phyloP scores from a whole-genome alignment of 2,888 invertebrate species.

The Boloria euphrosyne region DNA sequence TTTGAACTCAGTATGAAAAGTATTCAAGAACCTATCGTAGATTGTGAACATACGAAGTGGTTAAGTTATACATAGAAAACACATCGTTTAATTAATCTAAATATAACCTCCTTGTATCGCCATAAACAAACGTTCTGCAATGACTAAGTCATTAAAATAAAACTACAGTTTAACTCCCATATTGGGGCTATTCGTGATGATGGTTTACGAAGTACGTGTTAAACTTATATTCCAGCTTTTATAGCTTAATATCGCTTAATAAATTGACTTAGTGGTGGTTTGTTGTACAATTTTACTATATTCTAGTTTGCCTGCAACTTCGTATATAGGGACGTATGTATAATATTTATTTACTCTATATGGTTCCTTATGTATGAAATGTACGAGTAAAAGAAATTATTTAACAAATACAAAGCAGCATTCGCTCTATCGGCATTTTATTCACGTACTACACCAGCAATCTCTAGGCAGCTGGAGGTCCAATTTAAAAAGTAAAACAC shows the following conservation, averaged over 20 bases:
- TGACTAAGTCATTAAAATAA: conserved; percentile 37
- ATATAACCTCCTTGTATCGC: conserved; percentile 25
- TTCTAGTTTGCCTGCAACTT: neutral
- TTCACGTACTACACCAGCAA: too few relatives aligned
- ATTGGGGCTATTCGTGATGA: conserved; percentile 36
- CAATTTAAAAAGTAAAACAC: too few relatives aligned
- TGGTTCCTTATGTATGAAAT: too few relatives aligned
- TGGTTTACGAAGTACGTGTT: conserved; percentile 23
- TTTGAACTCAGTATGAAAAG: too few relatives aligned
- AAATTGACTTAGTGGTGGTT: neutral
- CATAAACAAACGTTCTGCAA: conserved; percentile 24
- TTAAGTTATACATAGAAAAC: conserved; percentile 2
- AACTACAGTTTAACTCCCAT: conserved; percentile 37
- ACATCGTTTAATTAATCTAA: conserved; percentile 28
- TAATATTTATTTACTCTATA: too few relatives aligned
- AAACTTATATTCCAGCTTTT: conserved; percentile 7
- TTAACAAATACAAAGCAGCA: too few relatives aligned
- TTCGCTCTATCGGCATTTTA: too few relatives aligned
- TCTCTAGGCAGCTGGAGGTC: too few relatives aligned
- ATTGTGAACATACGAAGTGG: neutral
- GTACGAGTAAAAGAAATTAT: too few relatives aligned
- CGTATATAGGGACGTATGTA: neutral
- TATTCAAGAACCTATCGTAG: too few relatives aligned
- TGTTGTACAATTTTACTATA: neutral
- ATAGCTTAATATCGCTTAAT: neutral